These are phyloP conservation scores for Nerophis lumbriciformis DNA, from an alignment of 2,113 vertebrate genomes.

Conservation along the genomic window DNA sequence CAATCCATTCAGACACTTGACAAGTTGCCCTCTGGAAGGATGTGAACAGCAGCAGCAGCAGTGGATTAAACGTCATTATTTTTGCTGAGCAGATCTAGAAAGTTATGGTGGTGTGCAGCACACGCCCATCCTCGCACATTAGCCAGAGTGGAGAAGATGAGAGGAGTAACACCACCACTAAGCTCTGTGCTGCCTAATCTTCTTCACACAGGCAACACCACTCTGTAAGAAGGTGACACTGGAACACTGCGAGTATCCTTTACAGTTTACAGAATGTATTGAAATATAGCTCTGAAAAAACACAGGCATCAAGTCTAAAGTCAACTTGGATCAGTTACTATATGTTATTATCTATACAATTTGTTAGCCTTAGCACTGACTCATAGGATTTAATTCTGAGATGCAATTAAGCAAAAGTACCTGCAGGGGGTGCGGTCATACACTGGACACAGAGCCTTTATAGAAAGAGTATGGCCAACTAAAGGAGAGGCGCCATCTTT, in stretches of 20 bases:
- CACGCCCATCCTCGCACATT: slow-evolving; percentile 3
- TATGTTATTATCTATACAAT: neutral
- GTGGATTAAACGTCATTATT: slow-evolving; percentile 17
- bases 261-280: neutral
- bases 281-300: neutral
- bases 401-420: neutral
- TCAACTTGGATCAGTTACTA: neutral
- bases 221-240: slow-evolving; percentile 4
- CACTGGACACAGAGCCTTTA: too few relatives aligned
- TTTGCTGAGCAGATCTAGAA: slow-evolving; percentile 12
- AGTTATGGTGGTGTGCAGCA: neutral
- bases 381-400: neutral
- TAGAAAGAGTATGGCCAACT: too few relatives aligned
- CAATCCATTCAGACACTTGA: slow-evolving; percentile 45
- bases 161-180: slow-evolving; percentile 39
- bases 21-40: slow-evolving; percentile 32
- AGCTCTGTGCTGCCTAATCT: slow-evolving; percentile 58
- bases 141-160: slow-evolving; percentile 18
- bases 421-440: slow-evolving; percentile 18
- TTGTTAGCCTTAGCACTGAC: neutral
- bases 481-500: too few relatives aligned
- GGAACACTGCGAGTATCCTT: neutral
- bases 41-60: slow-evolving; percentile 47
- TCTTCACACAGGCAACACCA: slow-evolving; percentile 47
- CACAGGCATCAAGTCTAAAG: neutral